A percentile compares a stretch with the other conserved stretches of the same genome.
phyloP scores from a whole-genome alignment of 2,797 vertebrate genomes.

The Tamandua tetradactyla region DNA sequence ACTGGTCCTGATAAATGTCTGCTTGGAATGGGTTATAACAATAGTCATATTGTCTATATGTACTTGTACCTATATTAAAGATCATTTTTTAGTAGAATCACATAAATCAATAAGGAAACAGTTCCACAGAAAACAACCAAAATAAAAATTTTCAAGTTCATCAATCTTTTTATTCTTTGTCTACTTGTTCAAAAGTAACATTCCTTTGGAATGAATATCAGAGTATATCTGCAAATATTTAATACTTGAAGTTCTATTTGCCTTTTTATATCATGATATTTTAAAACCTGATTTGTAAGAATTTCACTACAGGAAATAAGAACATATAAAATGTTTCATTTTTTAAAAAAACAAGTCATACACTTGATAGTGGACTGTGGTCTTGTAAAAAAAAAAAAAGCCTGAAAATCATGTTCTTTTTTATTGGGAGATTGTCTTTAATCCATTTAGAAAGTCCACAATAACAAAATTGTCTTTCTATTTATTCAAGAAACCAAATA shows the following conservation, averaged over 20 bases:
- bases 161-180: constrained; percentile 14
- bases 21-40: not conserved
- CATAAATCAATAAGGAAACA: constrained; percentile 42
- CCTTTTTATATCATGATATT: too few species aligned
- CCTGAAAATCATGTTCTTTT: not conserved
- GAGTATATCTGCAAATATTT: constrained; percentile 1
- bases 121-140: not conserved
- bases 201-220: not conserved
- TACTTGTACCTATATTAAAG: not conserved
- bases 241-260: not conserved
- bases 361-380: not conserved
- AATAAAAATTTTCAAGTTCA: constrained; percentile 49
- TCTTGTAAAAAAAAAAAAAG: constrained; percentile 2
- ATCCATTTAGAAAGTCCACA: constrained; percentile 35
- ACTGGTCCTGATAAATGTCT: constrained; percentile 57
- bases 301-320: not conserved
- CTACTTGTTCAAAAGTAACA: not conserved
- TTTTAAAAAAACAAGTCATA: constrained; percentile 36
- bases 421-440: not conserved
- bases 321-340: not conserved
- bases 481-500: constrained; percentile 66
- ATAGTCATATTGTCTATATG: constrained; percentile 40
- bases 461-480: constrained; percentile 54
- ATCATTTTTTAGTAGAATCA: not conserved
- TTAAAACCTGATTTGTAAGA: constrained; percentile 33